phyloP scores from a whole-genome alignment of 1,140 invertebrate genomes.

The Rhopalosiphum padi region DNA sequence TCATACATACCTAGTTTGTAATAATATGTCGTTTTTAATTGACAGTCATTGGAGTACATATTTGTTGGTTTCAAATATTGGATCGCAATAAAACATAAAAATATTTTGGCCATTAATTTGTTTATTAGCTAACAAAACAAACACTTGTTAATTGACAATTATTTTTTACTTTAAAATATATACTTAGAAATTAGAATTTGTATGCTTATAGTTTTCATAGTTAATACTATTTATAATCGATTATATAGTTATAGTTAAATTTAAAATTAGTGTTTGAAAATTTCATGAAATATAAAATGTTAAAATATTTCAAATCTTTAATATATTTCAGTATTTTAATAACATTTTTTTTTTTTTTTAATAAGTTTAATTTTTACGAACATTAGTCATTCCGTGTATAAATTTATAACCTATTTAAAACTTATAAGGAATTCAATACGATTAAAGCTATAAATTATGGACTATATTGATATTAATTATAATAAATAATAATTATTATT shows the following conservation, averaged over 20 bases:
- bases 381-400: too few relatives aligned
- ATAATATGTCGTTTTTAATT: neutral
- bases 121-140: neutral
- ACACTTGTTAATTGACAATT: neutral
- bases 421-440: too few relatives aligned
- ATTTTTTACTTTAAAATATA: neutral
- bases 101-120: neutral
- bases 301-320: too few relatives aligned
- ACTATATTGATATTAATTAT: too few relatives aligned
- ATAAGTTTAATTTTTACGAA: too few relatives aligned
- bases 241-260: neutral
- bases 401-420: too few relatives aligned
- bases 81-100: neutral
- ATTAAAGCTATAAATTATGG: too few relatives aligned
- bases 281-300: too few relatives aligned
- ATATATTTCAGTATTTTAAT: too few relatives aligned
- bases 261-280: neutral
- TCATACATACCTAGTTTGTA: neutral
- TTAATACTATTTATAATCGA: neutral
- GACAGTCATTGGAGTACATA: neutral
- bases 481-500: too few relatives aligned
- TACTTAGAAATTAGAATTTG: neutral
- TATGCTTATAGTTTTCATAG: neutral
- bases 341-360: too few relatives aligned
- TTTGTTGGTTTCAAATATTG: neutral